A percentile compares a stretch with the other conserved stretches of the same genome.
Conservation (phyloP, 2,888 invertebrate species). For the Mesorhabditis sp. region DNA sequence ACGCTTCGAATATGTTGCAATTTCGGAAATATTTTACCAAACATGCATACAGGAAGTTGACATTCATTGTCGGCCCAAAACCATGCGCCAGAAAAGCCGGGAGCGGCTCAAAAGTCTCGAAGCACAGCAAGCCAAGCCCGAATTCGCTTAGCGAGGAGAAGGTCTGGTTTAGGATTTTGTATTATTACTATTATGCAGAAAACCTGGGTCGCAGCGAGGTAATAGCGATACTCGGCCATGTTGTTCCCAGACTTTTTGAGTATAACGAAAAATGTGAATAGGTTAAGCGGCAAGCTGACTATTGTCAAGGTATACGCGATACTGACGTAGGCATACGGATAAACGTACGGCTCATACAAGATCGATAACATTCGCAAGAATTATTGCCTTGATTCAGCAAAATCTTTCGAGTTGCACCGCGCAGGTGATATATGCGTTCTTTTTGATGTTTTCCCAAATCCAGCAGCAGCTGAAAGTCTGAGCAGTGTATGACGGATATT, state of each 20-base stretch:
- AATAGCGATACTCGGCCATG: not conserved
- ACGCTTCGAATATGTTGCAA: not conserved
- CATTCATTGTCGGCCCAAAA: not conserved
- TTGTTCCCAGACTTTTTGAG: not conserved
- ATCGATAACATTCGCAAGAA: not conserved
- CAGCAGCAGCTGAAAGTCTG: no score
- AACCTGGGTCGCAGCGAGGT: not conserved
- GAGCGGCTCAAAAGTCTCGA: not conserved
- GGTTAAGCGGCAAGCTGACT: not conserved
- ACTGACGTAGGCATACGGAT: not conserved
- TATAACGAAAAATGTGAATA: not conserved
- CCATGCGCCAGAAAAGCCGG: not conserved
- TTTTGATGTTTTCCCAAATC: no score
- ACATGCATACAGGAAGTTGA: no score
- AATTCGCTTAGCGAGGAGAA: not conserved
- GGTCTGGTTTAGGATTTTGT: not conserved
- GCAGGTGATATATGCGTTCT: no score
- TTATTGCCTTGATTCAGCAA: no score
- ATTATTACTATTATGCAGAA: not conserved
- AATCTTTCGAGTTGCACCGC: no score
- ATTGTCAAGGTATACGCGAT: not conserved
- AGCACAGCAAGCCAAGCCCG: not conserved
- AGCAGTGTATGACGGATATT: no score
- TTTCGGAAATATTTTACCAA: no score
- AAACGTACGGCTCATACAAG: not conserved